Base-by-base conservation (phyloP, 2,113 vertebrate species). In the Pogona vitticeps region DNA sequence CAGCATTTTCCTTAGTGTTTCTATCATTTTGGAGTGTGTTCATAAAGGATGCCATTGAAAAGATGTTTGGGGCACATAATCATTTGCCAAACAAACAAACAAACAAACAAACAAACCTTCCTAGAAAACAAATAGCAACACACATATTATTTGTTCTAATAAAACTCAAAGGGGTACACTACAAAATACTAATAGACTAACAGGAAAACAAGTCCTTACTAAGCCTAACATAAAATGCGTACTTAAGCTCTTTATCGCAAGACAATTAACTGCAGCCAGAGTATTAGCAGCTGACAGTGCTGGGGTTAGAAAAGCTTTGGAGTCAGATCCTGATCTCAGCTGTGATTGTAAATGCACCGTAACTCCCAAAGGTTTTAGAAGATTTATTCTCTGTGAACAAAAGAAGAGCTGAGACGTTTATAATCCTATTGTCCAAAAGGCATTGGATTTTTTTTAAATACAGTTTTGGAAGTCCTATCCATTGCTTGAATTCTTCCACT, bases 361-460 rank as follows among this genome's bases (percentile, higher is more conserved):
- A 91, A 68, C 20, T 92, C 75, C 46, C 77, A 61, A 52, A 87
- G 87, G 52, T 91, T 88, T 93, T 84, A 86, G 90, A 93, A 86
- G 61, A 80, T 76, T 85, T 85, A 91, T 90, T 89, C 6, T 65
- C n/a, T 42, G 90, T 92, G 52, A 82, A 87, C 28, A 26, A 28
- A 76, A 63, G 46, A 70, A 14, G 42, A 68, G 31, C 75, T 88
- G 46, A 76, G 18, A 77, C 46, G 83, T 8, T 76, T 83, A 82
- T 84, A 91, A 71, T 0, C 0, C 28, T 5, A 9, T 40, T 42
- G 77, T 85, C 78, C 78, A 71, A 58, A 83, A 86, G 17, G 59
- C 75, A 9, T 1, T 36, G 63, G 10, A 65, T 40, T 33, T 52
- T n/a, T n/a, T 5, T 40, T 71, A 89, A 26, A 76, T 59, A 23